phyloP scores from a whole-genome alignment of 2,797 vertebrate species.

The Enoplosus armatus region DNA sequence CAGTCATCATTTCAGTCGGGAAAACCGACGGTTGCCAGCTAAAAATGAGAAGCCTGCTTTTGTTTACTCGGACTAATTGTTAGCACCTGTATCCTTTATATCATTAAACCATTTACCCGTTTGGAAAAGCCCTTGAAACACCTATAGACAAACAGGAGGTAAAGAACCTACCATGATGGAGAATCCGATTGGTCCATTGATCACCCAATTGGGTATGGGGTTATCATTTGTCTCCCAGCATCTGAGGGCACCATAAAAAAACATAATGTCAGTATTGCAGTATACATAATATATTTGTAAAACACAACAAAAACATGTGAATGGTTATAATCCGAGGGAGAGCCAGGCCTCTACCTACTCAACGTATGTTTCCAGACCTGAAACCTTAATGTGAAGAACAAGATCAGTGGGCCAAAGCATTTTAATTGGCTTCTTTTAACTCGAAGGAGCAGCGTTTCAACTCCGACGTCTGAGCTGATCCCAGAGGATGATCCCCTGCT shows the following conservation, averaged over 20 bases:
- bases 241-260: slow-evolving; percentile 70
- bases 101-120: not conserved
- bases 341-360: not conserved
- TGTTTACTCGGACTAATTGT: not conserved
- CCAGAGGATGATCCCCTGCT: slow-evolving; percentile 1
- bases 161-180: slow-evolving; percentile 89
- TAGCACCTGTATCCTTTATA: not conserved
- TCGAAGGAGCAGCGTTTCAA: not conserved
- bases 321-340: not conserved
- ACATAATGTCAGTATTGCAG: not conserved
- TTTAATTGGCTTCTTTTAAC: slow-evolving; percentile 10
- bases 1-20: too few species aligned
- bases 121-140: not conserved
- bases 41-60: not conserved
- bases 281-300: not conserved
- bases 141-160: not conserved
- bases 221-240: slow-evolving; percentile 96
- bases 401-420: not conserved
- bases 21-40: not conserved
- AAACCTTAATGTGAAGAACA: not conserved
- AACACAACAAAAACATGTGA: not conserved
- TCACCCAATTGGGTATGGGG: slow-evolving; percentile 91
- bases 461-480: not conserved
- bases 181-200: slow-evolving; percentile 90
- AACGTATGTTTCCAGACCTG: not conserved